Percentiles rank a stretch among this genome's conserved stretches.
phyloP scores from a whole-genome alignment of 2,888 invertebrate genomes.

The Athetis lepigone region DNA sequence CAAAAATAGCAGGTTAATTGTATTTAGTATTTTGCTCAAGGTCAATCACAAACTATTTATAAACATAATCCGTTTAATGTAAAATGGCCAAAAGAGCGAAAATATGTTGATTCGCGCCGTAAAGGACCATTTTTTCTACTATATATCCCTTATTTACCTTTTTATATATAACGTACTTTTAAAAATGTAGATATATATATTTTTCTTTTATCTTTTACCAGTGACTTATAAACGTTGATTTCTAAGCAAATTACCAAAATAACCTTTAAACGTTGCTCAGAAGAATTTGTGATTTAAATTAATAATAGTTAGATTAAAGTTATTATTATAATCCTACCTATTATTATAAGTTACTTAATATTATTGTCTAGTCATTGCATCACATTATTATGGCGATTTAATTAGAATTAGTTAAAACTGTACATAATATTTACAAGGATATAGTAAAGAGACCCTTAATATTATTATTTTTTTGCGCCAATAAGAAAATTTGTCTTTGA shows the following conservation, averaged over 20 bases:
- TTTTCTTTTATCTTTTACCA: slow-evolving; percentile 16
- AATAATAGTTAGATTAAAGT: slow-evolving; percentile 24
- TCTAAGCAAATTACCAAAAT: slow-evolving; percentile 60
- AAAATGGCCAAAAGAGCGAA: background rate
- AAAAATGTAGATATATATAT: background rate
- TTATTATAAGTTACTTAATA: slow-evolving; percentile 53
- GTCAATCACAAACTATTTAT: slow-evolving; percentile 29
- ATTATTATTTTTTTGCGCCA: no score
- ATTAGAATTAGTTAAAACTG: background rate
- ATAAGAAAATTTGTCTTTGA: no score
- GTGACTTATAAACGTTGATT: slow-evolving; percentile 1
- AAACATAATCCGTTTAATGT: no score
- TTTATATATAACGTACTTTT: background rate
- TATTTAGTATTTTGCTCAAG: slow-evolving; percentile 29
- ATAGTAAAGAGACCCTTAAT: background rate
- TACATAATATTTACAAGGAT: background rate
- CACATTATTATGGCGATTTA: slow-evolving; percentile 53
- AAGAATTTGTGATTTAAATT: slow-evolving; percentile 59
- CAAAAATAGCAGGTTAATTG: slow-evolving; percentile 9
- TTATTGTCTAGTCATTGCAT: slow-evolving; percentile 76
- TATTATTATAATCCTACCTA: slow-evolving; percentile 49
- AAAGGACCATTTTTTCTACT: background rate
- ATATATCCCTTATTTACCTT: background rate
- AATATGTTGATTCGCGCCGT: background rate
- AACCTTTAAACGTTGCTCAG: slow-evolving; percentile 40